Evolutionary conservation across 2,888 invertebrate species (phyloP).

Genomic region (Cremastinae sp.): DNA sequence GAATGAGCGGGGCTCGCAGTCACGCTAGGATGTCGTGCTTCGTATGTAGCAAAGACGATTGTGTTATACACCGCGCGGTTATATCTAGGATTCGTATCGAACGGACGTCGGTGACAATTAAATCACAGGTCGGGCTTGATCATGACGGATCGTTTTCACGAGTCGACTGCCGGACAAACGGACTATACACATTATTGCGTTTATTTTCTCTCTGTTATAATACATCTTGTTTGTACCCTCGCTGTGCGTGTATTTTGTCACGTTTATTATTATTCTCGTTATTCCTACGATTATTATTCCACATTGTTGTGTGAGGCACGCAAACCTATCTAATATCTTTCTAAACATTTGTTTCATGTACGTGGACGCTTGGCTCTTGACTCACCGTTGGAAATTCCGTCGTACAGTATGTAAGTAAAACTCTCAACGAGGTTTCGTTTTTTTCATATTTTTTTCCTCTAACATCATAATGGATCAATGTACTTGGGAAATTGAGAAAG

Average conservation of each 20-base stretch:
- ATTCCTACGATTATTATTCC: slow-evolving; percentile 26
- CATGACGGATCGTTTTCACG: slow-evolving; percentile 76
- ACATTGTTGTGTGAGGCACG: slow-evolving; percentile 12
- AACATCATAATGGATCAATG: background rate
- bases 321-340: slow-evolving; percentile 33
- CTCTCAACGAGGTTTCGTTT: slow-evolving; percentile 19
- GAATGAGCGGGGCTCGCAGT: background rate
- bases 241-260: slow-evolving; percentile 44
- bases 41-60: slow-evolving; percentile 13
- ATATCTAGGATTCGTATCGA: slow-evolving; percentile 54
- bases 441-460: slow-evolving; percentile 34
- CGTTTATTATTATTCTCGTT: slow-evolving; percentile 39
- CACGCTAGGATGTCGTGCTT: slow-evolving; percentile 10
- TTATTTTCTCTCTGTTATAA: slow-evolving; percentile 42
- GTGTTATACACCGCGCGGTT: slow-evolving; percentile 25
- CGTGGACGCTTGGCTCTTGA: slow-evolving; percentile 49
- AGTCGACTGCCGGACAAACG: slow-evolving; percentile 42
- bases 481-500: background rate
- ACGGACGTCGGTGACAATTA: slow-evolving; percentile 75
- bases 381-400: slow-evolving; percentile 37
- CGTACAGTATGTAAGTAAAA: slow-evolving; percentile 71
- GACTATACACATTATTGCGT: slow-evolving; percentile 39
- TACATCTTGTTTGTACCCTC: slow-evolving; percentile 55
- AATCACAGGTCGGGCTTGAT: slow-evolving; percentile 77
- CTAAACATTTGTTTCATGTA: slow-evolving; percentile 70